These are phyloP conservation scores for Serilophus lunatus DNA, from an alignment of 2,113 vertebrate genomes.

Conservation along the genomic window DNA sequence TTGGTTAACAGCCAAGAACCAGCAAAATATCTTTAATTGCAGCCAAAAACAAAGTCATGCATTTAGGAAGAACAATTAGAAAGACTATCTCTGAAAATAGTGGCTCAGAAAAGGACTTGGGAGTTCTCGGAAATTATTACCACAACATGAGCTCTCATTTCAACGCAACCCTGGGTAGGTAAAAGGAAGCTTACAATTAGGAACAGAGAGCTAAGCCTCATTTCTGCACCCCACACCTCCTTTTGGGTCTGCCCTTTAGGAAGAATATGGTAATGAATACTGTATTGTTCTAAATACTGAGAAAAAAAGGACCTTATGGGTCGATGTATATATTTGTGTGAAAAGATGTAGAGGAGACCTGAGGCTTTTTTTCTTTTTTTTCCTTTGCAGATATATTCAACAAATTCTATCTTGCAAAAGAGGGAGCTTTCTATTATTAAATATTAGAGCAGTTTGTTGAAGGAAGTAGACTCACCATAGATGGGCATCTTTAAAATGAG, in stretches of 20 bases:
- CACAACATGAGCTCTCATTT: background rate
- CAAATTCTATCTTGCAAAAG: background rate
- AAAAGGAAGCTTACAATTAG: background rate
- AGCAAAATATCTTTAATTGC: background rate
- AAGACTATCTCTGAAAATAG: background rate
- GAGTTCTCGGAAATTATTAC: background rate
- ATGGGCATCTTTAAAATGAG: background rate
- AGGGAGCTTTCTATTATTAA: background rate
- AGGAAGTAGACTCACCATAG: background rate
- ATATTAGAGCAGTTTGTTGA: background rate
- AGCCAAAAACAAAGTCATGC: background rate
- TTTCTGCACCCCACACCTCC: background rate
- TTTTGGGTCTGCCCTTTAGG: background rate
- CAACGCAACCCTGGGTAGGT: background rate
- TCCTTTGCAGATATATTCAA: background rate
- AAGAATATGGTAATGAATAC: background rate
- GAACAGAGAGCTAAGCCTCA: background rate
- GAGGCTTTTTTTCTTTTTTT: background rate
- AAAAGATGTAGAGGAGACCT: background rate
- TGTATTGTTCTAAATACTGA: background rate
- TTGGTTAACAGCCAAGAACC: background rate
- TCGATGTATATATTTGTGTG: background rate
- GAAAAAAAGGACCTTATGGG: rapidly evolving
- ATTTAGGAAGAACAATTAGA: background rate
- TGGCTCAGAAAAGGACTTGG: background rate